These are phyloP conservation scores for Sarcophaga caerulescens DNA, from an alignment of 2,888 invertebrate species.

Conservation along the genomic window DNA sequence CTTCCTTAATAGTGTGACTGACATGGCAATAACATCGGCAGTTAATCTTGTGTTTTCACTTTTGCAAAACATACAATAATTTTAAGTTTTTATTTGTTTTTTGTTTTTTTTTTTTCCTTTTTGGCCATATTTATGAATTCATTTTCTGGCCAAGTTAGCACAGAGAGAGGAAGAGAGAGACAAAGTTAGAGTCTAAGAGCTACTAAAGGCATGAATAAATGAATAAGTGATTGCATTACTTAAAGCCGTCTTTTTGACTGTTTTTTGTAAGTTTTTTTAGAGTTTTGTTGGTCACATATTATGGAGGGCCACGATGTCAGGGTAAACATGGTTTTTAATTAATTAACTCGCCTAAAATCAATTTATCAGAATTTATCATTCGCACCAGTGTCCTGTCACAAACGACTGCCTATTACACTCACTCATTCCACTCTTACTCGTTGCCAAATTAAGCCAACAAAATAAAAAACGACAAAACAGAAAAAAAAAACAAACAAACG, in stretches of 20 bases:
- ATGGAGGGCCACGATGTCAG: conserved; percentile 53
- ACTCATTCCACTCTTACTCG: conserved; percentile 2
- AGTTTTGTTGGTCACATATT: conserved; percentile 33
- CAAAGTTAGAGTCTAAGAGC: no score
- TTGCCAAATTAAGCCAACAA: conserved; percentile 1
- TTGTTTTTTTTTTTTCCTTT: no score
- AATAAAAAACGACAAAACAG: background rate
- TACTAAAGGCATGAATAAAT: background rate
- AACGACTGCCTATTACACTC: conserved; percentile 59
- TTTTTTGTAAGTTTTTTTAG: conserved; percentile 7
- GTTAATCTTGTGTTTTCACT: conserved; percentile 66
- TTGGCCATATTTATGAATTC: background rate
- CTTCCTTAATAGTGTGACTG: conserved; percentile 24
- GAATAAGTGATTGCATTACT: conserved; percentile 35
- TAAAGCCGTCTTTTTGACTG: background rate
- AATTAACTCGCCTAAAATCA: conserved; percentile 70
- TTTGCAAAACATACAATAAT: conserved; percentile 59
- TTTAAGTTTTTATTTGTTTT: conserved; percentile 23
- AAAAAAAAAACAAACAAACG: no score
- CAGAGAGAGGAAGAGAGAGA: background rate
- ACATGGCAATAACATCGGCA: conserved; percentile 43
- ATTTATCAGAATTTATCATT: conserved; percentile 71
- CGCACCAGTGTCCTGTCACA: conserved; percentile 70
- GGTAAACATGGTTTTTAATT: conserved; percentile 69
- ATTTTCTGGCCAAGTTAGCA: conserved; percentile 17